Base-by-base conservation (phyloP, 2,888 invertebrate species). In the Andrena flavipes region DNA sequence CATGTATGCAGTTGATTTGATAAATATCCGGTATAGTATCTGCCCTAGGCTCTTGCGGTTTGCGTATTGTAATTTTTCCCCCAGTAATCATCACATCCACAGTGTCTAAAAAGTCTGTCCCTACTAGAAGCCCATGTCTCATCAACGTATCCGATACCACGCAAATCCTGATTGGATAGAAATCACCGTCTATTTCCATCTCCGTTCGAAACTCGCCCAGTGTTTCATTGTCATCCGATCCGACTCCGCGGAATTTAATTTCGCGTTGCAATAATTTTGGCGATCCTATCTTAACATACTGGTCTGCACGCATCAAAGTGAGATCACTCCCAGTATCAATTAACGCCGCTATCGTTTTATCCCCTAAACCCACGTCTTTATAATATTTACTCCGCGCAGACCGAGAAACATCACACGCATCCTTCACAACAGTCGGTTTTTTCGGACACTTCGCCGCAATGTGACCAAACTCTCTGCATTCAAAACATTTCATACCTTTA, bases 171-270 rank as follows among this genome's bases (percentile, higher is more conserved):
- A 33, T 33, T n/a, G 6, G 2, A 60, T n/a, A 30, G 0, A 5
- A 16, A 16, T 80, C 33, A 2, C 42, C 51, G 54, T 84, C 83
- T 2, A 87, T 77, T 20, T 2, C 13, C 0, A 74, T 48, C 8
- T 72, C 13, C 2, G 10, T 23, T 4, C 6, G 13, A 63, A 68
- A 79, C 42, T 56, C 70, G 6, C 74, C 68, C 0, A 68, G 10
- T 0, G 74, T 75, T 3, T 1, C 3, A 13, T 59, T 10, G 4
- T 10, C 33, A n/a, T 30, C 29, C 2, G 42, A 48, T 0, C 63
- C 62, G 10, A 72, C n/a, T 2, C 76, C 51, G 13, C 64, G 64
- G 13, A 79, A 82, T 26, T 29, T 56, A 35, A 75, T 73, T n/a
- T 1, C 75, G 2, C 51, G 51, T 13, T 59, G 65, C 0, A n/a